Conservation (phyloP, 2,888 invertebrate genomes). For the Leuctra nigra region DNA sequence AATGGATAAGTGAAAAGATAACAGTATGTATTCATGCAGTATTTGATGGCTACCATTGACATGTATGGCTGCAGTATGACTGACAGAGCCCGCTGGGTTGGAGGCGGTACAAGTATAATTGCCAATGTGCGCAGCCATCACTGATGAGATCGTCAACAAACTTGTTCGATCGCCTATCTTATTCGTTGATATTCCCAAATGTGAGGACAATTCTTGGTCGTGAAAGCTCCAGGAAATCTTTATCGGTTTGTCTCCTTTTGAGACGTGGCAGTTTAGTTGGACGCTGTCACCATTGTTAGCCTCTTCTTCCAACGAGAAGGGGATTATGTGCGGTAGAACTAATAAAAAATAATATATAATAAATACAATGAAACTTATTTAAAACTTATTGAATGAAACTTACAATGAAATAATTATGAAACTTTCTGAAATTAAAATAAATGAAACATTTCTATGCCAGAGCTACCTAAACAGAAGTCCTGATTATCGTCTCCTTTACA, state of each 20-base stretch:
- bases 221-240: slow-evolving; percentile 32
- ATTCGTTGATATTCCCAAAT: slow-evolving; percentile 13
- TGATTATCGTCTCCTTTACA: no score
- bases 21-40: no score
- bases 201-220: slow-evolving; percentile 29
- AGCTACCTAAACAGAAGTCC: no score
- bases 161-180: slow-evolving; percentile 38
- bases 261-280: slow-evolving; percentile 35
- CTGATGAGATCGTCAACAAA: slow-evolving; percentile 37
- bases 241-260: slow-evolving; percentile 35
- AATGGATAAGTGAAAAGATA: no score
- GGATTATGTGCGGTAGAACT: slow-evolving; percentile 33
- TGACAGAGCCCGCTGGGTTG: slow-evolving; percentile 60
- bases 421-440: background rate
- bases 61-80: slow-evolving; percentile 56
- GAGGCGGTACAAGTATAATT: slow-evolving; percentile 64
- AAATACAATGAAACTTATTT: background rate
- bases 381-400: background rate
- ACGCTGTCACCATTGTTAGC: slow-evolving; percentile 38
- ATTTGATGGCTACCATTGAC: slow-evolving; percentile 70
- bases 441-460: no score
- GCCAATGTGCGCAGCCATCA: slow-evolving; percentile 55
- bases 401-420: background rate
- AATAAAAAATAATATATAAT: background rate
- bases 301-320: slow-evolving; percentile 34